Conservation (phyloP, 2,888 invertebrate genomes). For the Uropetala carovei region DNA sequence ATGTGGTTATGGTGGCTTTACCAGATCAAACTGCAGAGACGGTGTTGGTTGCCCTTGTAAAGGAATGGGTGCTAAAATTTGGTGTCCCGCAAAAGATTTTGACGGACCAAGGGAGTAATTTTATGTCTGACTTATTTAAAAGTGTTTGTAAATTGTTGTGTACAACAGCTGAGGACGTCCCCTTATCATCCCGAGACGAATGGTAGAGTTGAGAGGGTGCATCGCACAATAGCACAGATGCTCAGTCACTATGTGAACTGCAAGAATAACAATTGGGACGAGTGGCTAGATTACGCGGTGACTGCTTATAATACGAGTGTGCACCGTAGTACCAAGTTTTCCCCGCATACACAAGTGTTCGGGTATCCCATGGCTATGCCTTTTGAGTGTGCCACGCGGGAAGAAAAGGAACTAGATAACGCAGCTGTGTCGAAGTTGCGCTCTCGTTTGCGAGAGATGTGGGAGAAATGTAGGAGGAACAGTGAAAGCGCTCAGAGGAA, state of each 20-base stretch:
- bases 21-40: background rate
- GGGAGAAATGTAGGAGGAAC: background rate
- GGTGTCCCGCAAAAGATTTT: background rate
- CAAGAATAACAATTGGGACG: background rate
- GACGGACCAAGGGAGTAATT: slow-evolving; percentile 10
- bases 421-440: too few species aligned
- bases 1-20: background rate
- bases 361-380: background rate
- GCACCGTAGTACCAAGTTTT: too few species aligned
- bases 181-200: background rate
- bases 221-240: too few species aligned
- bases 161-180: background rate
- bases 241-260: too few species aligned
- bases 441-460: too few species aligned
- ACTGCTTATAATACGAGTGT: background rate
- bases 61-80: too few species aligned
- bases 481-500: background rate
- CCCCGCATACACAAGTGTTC: background rate
- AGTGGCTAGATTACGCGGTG: background rate
- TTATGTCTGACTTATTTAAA: background rate
- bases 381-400: background rate
- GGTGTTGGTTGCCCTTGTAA: background rate
- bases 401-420: too few species aligned
- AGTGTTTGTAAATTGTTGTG: background rate
- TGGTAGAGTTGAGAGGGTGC: background rate